Evolutionary conservation across 2,888 invertebrate species (phyloP), one percentile per base, ranked within the genome.

Genomic region (Eupeodes latifasciatus): DNA sequence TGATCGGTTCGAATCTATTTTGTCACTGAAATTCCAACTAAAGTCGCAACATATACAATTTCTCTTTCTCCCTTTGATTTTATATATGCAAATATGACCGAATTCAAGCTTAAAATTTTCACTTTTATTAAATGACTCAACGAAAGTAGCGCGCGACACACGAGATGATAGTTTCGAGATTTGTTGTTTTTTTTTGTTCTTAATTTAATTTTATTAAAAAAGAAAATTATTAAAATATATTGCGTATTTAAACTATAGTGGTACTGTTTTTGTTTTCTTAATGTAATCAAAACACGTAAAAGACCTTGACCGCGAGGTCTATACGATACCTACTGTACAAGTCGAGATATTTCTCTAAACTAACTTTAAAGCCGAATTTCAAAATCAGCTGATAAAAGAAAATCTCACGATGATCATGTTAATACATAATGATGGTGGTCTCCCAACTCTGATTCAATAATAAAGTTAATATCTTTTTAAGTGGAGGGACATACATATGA

Each of bases 291-390:
- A 40, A 16, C 3, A 71, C 12, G 16, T 71, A 55, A 40, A 64
- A 77, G 88, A 85, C 88, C 88, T 88, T 88, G 88, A 85, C 88
- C 88, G 75, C 84, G 75, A 69, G 77, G 74, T 66, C 53, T 59
- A 34, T 62, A 47, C 71, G 27, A 27, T 40, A 9, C 40, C 40
- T 40, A 40, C 40, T 62, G 76, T 59, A 62, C 67, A 72, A 72
- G 44, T 44, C 47, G 34, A 59, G 34, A 53, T 62, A 62, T 62
- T 2, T 59, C 64, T 69, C 14, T 19, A 55, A 51, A 82, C 75
- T 79, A 55, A 55, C 57, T 55, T 64, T 55, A 49, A 49, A 49
- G 4, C 19, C 19, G 49, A 59, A 53, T 59, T 40, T 55, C 44
- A 59, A 67, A 66, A 66, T 55, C 80, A 87, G 74, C 76, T 84